phyloP scores from a whole-genome alignment of 2,113 vertebrate species.

The Paradisaea rubra region DNA sequence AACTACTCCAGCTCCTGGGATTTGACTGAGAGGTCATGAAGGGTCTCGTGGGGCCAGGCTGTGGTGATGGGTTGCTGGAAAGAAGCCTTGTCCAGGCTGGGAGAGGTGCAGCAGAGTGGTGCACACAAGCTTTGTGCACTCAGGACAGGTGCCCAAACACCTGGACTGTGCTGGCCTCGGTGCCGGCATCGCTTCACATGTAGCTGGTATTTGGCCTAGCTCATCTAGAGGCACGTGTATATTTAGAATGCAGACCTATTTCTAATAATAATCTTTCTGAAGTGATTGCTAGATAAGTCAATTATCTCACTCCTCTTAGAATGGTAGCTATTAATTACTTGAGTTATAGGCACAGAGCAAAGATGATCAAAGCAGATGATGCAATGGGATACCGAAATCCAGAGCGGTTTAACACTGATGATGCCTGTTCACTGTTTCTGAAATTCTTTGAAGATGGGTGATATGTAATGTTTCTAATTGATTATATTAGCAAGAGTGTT shows the following conservation, averaged over 20 bases:
- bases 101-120: not conserved
- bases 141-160: not conserved
- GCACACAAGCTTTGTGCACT: not conserved
- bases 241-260: constrained; percentile 5
- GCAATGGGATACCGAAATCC: not conserved
- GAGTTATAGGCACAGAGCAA: not conserved
- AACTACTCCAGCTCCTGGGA: constrained; percentile 73
- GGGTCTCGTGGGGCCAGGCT: not conserved
- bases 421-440: not conserved
- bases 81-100: not conserved
- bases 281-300: not conserved
- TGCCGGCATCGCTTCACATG: rapidly evolving
- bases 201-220: not conserved
- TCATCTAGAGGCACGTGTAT: not conserved
- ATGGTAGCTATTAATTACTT: not conserved
- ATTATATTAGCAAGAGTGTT: constrained; percentile 16
- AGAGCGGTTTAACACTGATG: not conserved
- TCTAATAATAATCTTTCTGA: not conserved
- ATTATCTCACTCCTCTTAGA: not conserved
- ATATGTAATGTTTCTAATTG: constrained; percentile 13
- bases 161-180: not conserved
- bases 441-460: not conserved
- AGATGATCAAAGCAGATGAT: constrained; percentile 16
- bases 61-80: not conserved
- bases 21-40: constrained; percentile 73